phyloP scores from a whole-genome alignment of 2,113 vertebrate genomes.

The Centropus unirufus region DNA sequence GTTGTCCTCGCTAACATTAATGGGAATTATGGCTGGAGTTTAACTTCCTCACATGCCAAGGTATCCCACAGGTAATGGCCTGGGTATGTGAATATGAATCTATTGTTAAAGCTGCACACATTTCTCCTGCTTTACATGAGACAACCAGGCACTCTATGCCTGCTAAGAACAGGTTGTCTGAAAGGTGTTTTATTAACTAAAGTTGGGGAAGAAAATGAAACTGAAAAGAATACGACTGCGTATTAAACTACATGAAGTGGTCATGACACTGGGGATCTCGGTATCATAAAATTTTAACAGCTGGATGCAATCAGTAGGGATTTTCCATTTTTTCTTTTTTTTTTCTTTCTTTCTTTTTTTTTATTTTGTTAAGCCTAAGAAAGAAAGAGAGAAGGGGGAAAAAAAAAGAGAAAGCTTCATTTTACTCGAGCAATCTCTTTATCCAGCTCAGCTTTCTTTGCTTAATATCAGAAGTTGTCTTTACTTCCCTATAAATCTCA shows the following conservation, averaged over 20 bases:
- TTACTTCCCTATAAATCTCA: constrained; percentile 37
- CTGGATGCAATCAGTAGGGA: constrained; percentile 54
- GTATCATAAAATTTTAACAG: constrained; percentile 64
- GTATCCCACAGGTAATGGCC: background rate
- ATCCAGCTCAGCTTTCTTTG: constrained; percentile 28
- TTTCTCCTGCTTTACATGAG: background rate
- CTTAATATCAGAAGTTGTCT: constrained; percentile 31
- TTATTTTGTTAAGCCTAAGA: background rate
- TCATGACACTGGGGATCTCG: constrained; percentile 51
- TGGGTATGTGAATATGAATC: background rate
- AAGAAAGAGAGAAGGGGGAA: background rate
- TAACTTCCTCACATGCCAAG: background rate
- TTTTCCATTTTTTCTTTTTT: constrained; percentile 21
- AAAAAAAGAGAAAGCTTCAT: background rate
- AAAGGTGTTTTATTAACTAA: constrained; percentile 70
- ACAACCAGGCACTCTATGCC: constrained; percentile 11
- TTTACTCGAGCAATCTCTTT: background rate
- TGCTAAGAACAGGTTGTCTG: constrained; percentile 42
- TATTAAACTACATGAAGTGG: constrained; percentile 61
- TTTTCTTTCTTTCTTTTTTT: background rate
- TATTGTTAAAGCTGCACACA: background rate
- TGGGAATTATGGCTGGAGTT: background rate
- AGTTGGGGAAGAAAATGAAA: constrained; percentile 63
- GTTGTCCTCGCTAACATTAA: background rate
- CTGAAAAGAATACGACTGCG: constrained; percentile 58